These are phyloP conservation scores for Budorcas taxicolor DNA, from an alignment of 2,113 vertebrate genomes.

Conservation along the genomic window DNA sequence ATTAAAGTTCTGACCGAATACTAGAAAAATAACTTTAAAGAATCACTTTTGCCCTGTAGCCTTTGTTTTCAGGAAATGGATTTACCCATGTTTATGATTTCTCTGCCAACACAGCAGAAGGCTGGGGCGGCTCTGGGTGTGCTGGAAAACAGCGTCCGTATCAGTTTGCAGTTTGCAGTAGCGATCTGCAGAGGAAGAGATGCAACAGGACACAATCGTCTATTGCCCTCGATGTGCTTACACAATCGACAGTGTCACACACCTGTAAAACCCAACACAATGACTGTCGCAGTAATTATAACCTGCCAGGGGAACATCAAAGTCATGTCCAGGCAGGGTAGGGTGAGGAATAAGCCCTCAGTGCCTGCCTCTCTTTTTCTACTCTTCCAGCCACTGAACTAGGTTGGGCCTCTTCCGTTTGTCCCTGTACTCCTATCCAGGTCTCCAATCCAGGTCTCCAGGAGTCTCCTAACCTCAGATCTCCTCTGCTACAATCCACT, in stretches of 20 bases:
- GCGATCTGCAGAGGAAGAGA: neutral
- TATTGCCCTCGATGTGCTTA: neutral
- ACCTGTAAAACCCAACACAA: conserved; percentile 8
- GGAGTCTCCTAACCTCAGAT: neutral
- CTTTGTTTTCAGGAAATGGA: neutral
- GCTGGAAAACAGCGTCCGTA: neutral
- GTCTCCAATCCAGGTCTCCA: no score
- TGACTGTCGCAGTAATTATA: neutral
- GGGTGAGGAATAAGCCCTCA: neutral
- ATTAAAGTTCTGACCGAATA: neutral
- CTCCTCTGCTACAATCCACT: neutral
- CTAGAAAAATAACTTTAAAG: neutral
- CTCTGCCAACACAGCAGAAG: neutral
- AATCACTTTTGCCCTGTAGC: neutral
- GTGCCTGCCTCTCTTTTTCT: neutral
- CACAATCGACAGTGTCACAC: neutral
- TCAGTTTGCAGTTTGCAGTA: neutral
- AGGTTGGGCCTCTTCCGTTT: neutral
- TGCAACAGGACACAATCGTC: neutral
- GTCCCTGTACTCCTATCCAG: neutral
- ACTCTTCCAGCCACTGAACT: neutral
- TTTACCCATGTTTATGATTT: neutral
- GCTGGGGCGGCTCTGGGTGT: neutral
- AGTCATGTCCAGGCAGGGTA: conserved; percentile 22
- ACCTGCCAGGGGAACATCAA: conserved; percentile 18